These are phyloP conservation scores for Drosophila melanosoma DNA, from an alignment of 2,888 invertebrate genomes.

Conservation along the genomic window DNA sequence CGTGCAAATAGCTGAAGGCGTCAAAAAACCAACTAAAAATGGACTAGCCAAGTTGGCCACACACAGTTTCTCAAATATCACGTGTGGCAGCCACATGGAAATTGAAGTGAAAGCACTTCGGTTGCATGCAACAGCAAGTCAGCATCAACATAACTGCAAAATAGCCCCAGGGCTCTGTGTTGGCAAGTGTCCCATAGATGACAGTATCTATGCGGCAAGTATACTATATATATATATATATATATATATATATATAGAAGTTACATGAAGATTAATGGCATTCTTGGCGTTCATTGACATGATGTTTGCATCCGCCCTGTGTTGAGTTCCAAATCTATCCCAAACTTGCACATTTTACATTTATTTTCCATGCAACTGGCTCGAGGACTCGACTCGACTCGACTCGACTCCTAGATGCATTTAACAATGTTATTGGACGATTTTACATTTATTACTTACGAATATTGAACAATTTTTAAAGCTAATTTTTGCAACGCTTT, in stretches of 20 bases:
- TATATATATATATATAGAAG: slow-evolving; percentile 13
- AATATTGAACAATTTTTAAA: slow-evolving; percentile 13
- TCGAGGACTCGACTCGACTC: neutral
- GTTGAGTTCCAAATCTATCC: slow-evolving; percentile 13
- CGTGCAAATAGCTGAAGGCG: slow-evolving; percentile 66
- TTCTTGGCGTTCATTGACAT: slow-evolving; percentile 56
- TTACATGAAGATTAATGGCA: slow-evolving; percentile 71
- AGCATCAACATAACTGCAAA: slow-evolving; percentile 48
- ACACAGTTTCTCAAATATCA: slow-evolving; percentile 33
- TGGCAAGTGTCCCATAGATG: slow-evolving; percentile 65
- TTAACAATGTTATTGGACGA: slow-evolving; percentile 35
- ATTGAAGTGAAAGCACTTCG: slow-evolving; percentile 21
- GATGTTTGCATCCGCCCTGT: slow-evolving; percentile 29
- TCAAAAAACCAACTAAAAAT: slow-evolving; percentile 58
- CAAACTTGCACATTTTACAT: slow-evolving; percentile 33
- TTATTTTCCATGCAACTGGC: slow-evolving; percentile 22
- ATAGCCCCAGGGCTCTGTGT: slow-evolving; percentile 50
- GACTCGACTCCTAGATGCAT: slow-evolving; percentile 12
- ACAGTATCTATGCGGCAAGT: slow-evolving; percentile 26
- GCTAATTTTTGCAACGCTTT: neutral
- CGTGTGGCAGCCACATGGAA: slow-evolving; percentile 32
- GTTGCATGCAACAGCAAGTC: neutral
- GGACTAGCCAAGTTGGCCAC: slow-evolving; percentile 46
- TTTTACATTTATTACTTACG: slow-evolving; percentile 14
- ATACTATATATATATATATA: neutral